Percentiles rank a stretch among this genome's conserved stretches.
Conservation (phyloP, 2,113 vertebrate genomes). For the Pteruthius melanotis region DNA sequence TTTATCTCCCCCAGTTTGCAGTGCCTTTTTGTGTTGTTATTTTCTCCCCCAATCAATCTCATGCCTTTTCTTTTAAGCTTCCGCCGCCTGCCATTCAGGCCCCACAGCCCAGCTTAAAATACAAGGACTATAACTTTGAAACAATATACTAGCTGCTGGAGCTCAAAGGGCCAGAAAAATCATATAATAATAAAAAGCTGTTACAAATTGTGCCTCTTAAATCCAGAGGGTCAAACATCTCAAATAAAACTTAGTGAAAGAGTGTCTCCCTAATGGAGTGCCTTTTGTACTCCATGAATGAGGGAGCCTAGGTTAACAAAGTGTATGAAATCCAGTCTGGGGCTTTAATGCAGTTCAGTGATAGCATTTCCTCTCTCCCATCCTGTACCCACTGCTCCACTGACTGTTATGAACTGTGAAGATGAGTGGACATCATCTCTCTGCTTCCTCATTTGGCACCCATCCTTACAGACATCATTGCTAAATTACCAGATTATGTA, state of each 20-base stretch:
- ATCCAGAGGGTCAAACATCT: slow-evolving; percentile 70
- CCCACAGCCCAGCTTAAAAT: slow-evolving; percentile 53
- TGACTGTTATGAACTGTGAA: slow-evolving; percentile 75
- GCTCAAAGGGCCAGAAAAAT: slow-evolving; percentile 70
- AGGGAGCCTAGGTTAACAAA: slow-evolving; percentile 69
- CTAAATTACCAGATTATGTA: slow-evolving; percentile 80
- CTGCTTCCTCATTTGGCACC: slow-evolving; percentile 78
- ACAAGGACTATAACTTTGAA: slow-evolving; percentile 63
- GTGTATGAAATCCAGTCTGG: slow-evolving; percentile 65
- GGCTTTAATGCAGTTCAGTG: slow-evolving; percentile 69
- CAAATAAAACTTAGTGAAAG: slow-evolving; percentile 73
- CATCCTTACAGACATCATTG: slow-evolving; percentile 72
- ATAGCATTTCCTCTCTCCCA: slow-evolving; percentile 76
- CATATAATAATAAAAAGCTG: slow-evolving; percentile 76
- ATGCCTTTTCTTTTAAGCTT: slow-evolving; percentile 57
- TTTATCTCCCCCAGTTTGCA: neutral
- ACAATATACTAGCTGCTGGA: slow-evolving; percentile 64
- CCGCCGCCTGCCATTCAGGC: slow-evolving; percentile 54
- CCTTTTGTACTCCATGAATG: slow-evolving; percentile 73
- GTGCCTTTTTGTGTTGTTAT: slow-evolving; percentile 37
- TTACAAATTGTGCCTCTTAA: slow-evolving; percentile 70
- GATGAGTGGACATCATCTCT: slow-evolving; percentile 77
- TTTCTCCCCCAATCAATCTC: slow-evolving; percentile 54
- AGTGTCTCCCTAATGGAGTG: slow-evolving; percentile 69
- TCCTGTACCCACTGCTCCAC: slow-evolving; percentile 66